A percentile compares a stretch with the other conserved stretches of the same genome.
These are phyloP conservation scores for Meriones psammophilus DNA, from an alignment of 2,797 vertebrate species.

Conservation along the genomic window DNA sequence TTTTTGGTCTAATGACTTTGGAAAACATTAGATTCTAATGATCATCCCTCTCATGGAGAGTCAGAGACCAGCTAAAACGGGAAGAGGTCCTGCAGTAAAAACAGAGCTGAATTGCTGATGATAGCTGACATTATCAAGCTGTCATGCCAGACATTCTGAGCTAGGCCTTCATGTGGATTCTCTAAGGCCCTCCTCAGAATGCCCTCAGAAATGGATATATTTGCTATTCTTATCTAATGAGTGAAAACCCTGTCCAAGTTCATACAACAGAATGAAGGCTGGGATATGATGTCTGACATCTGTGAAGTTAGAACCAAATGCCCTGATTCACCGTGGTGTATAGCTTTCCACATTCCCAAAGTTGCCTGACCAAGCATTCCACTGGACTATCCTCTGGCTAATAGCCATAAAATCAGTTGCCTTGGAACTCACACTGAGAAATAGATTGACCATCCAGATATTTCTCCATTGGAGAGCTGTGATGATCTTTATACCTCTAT, in stretches of 20 bases:
- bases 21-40: conserved; percentile 49
- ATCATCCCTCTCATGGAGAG: neutral
- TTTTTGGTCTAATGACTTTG: neutral
- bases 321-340: neutral
- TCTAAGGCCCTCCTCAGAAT: neutral
- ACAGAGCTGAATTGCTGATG: neutral
- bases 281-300: neutral
- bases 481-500: neutral
- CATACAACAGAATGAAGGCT: neutral
- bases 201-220: neutral
- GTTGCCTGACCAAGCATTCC: neutral
- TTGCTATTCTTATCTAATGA: neutral
- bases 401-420: neutral
- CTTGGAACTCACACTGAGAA: neutral
- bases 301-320: neutral
- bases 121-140: neutral
- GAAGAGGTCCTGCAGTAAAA: neutral
- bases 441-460: accelerated
- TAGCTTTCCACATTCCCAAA: neutral
- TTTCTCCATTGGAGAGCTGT: no score
- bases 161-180: neutral
- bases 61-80: neutral
- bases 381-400: neutral
- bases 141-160: neutral
- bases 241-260: neutral